phyloP scores from a whole-genome alignment of 2,797 vertebrate species.

The Helicolenus hilgendorfi region DNA sequence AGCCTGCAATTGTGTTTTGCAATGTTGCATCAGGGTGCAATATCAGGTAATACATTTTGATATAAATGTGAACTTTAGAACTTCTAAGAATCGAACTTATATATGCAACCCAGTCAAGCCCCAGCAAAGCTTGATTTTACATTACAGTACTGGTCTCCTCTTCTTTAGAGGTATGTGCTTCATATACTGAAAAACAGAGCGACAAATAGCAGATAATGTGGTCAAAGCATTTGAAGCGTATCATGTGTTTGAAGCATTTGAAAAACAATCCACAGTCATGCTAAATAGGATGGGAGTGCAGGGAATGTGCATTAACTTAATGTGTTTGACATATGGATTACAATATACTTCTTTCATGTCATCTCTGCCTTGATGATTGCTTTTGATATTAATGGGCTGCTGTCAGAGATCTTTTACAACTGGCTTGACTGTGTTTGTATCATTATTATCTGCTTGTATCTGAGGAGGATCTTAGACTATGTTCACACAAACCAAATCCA shows the following conservation, averaged over 20 bases:
- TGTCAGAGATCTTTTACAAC: not conserved
- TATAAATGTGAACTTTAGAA: not conserved
- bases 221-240: not conserved
- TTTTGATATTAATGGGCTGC: not conserved
- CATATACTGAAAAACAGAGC: not conserved
- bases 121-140: not conserved
- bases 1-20: not conserved
- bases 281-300: too few relatives aligned
- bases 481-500: too few relatives aligned
- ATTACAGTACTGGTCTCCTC: not conserved
- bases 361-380: not conserved
- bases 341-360: constrained; percentile 5
- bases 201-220: not conserved
- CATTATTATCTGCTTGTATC: not conserved
- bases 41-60: not conserved
- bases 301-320: not conserved
- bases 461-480: not conserved
- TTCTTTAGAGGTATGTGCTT: not conserved
- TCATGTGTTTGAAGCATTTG: not conserved
- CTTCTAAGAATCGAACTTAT: not conserved
- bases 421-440: not conserved
- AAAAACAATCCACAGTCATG: not conserved
- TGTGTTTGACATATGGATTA: not conserved
- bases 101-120: not conserved
- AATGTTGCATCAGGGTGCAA: not conserved